A percentile compares a stretch with the other conserved stretches of the same genome.
Conservation (phyloP, 1,140 invertebrate species). For the Neodiprion virginianus region DNA sequence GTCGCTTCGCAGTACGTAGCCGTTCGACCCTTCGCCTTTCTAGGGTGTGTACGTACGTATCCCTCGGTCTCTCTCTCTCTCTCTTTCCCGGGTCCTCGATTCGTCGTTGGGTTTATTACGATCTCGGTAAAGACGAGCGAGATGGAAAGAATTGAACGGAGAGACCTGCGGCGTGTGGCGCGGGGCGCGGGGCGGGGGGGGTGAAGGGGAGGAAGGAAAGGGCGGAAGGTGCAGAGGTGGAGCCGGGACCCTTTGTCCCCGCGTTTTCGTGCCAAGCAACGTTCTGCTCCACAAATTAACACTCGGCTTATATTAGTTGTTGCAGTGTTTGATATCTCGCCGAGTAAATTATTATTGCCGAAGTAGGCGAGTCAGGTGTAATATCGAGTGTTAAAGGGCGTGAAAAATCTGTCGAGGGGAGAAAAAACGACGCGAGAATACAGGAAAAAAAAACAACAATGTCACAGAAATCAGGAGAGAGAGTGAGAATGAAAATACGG, state of each 20-base stretch:
- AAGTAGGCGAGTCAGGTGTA: background rate
- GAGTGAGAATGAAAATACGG: no score
- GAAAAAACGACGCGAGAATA: background rate
- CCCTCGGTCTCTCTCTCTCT: conserved; percentile 11
- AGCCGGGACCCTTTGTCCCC: conserved; percentile 34
- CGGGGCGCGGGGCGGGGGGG: no score
- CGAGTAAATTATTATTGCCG: conserved; percentile 31
- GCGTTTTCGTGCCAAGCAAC: conserved; percentile 16
- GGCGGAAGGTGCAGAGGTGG: no score
- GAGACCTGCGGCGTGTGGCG: background rate
- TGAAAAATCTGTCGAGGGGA: conserved; percentile 6
- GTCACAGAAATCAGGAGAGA: conserved; percentile 2
- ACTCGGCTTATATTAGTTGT: conserved; percentile 40
- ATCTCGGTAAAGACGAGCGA: conserved; percentile 19
- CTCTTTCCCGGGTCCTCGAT: conserved; percentile 10
- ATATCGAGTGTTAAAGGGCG: background rate
- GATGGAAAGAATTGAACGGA: conserved; percentile 25
- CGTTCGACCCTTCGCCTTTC: conserved; percentile 24
- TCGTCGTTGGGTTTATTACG: background rate
- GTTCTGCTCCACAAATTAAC: conserved; percentile 45
- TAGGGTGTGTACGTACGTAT: no score
- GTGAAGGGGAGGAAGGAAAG: no score
- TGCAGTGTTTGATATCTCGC: conserved; percentile 33
- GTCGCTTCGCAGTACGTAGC: conserved; percentile 39
- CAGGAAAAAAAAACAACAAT: no score